These are phyloP conservation scores for Pantherophis guttatus DNA, from an alignment of 2,113 vertebrate genomes.

Conservation along the genomic window DNA sequence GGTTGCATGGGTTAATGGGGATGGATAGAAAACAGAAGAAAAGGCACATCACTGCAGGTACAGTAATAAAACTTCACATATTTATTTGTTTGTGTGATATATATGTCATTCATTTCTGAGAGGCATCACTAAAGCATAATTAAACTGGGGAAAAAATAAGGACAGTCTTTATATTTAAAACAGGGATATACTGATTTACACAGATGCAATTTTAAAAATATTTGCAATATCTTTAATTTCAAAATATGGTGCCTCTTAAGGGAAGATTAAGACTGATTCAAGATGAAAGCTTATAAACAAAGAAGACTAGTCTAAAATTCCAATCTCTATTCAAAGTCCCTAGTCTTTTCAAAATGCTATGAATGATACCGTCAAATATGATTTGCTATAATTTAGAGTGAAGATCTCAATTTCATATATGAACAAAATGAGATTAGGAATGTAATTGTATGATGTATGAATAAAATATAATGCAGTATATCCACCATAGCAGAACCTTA, in stretches of 20 bases:
- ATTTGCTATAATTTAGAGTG: not conserved
- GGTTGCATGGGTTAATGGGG: not conserved
- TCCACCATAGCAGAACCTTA: not conserved
- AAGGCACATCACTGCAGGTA: not conserved
- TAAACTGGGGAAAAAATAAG: not conserved
- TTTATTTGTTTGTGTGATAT: not conserved
- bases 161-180: not conserved
- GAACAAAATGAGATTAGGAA: not conserved
- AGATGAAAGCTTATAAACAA: not conserved
- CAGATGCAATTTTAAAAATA: not conserved
- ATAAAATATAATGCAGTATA: not conserved
- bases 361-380: not conserved
- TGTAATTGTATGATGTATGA: not conserved
- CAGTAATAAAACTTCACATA: not conserved
- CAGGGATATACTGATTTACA: not conserved
- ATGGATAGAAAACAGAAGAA: not conserved
- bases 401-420: not conserved
- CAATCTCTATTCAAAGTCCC: not conserved
- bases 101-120: not conserved
- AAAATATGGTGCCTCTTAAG: not conserved
- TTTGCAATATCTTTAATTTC: not conserved
- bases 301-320: not conserved
- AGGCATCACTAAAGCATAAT: not conserved
- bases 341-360: not conserved
- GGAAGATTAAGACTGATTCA: not conserved